Evolutionary conservation across 2,888 invertebrate species (phyloP), one percentile per base, ranked within the genome.

Genomic region (Tridacna crocea): DNA sequence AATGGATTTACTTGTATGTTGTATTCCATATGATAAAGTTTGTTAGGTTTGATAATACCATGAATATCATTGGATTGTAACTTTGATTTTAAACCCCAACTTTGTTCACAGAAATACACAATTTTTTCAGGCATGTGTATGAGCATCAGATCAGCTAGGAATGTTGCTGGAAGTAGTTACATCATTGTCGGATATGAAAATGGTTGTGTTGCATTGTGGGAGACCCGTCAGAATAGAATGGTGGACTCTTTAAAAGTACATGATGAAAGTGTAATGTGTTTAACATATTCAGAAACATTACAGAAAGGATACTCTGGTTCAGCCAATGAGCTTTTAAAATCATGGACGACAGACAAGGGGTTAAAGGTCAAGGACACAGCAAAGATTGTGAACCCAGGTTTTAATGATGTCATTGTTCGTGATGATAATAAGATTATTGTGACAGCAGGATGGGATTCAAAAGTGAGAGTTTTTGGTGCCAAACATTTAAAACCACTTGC

Each of bases 381-480:
- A 4, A 74, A 75, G 26, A 78, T 88, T 2, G 88, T 83, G n/a
- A 92, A 92, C 79, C 84, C 91, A 15, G 93, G 93, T 55, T 88
- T 92, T 63, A 90, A 87, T 85, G 86, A 86, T 78, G 81, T 91
- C 10, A 76, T 77, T 27, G 84, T 92, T 24, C 82, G 93, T 70
- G 22, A 55, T 11, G 93, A 93, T 87, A 90, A 90, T 12, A 91
- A 89, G 73, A 89, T 93, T 58, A 84, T 93, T 26, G 92, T 87
- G 0, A 79, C 85, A 60, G 93, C 91, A n/a, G 92, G 93, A 12
- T 93, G 93, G 93, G 93, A 93, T 78, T 77, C 81, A n/a, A 87
- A 87, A 60, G 76, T 92, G 6, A 77, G 93, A 63, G 68, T 93
- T 72, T 93, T 92, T 79, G 87, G 90, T 27, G 78, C 88, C 8